Conservation (phyloP, 1,140 invertebrate genomes). For the Liolophura sinensis region DNA sequence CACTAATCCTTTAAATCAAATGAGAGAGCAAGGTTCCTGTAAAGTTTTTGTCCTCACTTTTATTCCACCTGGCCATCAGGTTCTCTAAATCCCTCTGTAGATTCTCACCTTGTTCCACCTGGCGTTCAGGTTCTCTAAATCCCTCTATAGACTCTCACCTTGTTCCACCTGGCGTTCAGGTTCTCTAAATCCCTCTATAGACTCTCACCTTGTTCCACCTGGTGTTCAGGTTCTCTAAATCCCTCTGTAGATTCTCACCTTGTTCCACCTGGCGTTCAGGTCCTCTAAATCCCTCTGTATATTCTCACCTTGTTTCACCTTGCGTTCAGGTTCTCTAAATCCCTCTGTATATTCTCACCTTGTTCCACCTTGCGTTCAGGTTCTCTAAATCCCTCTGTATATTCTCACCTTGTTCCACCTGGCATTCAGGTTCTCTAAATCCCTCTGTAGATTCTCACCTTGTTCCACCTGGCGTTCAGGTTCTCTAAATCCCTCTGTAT, state of each 20-base stretch:
- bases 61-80: constrained; percentile 43
- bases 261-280: constrained; percentile 43
- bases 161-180: too few species aligned
- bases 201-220: constrained; percentile 17
- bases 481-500: constrained; percentile 49
- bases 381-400: constrained; percentile 49
- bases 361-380: constrained; percentile 43
- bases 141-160: too few species aligned
- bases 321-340: constrained; percentile 45
- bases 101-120: too few species aligned
- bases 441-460: constrained; percentile 50
- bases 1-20: too few species aligned
- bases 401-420: constrained; percentile 52
- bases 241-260: constrained; percentile 36
- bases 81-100: constrained; percentile 49
- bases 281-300: constrained; percentile 49
- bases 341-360: constrained; percentile 51
- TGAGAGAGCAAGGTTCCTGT: too few species aligned
- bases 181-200: too few species aligned
- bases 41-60: too few species aligned
- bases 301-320: constrained; percentile 52
- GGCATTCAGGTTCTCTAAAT: constrained; percentile 45
- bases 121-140: too few species aligned
- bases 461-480: constrained; percentile 43
- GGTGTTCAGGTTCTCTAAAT: constrained; percentile 15